Conservation (phyloP, 2,113 vertebrate species). For the Butorides virescens region DNA sequence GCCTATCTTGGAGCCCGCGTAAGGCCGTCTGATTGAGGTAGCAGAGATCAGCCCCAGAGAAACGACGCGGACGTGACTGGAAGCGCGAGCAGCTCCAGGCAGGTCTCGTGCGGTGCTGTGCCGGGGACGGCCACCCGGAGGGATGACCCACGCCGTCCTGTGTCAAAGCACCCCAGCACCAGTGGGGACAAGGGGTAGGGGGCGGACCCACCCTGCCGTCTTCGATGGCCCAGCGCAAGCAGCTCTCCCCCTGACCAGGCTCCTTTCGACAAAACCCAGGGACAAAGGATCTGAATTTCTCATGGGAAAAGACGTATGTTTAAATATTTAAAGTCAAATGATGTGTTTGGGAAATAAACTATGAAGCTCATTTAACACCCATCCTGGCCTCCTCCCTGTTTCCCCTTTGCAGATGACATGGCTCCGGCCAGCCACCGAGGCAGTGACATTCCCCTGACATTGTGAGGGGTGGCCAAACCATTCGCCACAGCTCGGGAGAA, state of each 20-base stretch:
- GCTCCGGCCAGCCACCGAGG: background rate
- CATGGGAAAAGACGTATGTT: background rate
- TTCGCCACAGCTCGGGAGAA: background rate
- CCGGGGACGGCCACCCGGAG: rapidly evolving
- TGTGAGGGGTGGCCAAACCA: constrained; percentile 30
- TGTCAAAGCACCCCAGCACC: rapidly evolving
- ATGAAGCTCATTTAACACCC: background rate
- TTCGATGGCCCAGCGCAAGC: rapidly evolving
- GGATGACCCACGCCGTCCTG: rapidly evolving
- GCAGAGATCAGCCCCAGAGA: background rate
- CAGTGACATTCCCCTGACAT: constrained; percentile 37
- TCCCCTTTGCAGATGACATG: background rate
- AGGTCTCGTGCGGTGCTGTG: rapidly evolving
- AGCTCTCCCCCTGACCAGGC: background rate
- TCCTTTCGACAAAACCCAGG: background rate
- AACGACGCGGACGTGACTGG: background rate
- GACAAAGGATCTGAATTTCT: background rate
- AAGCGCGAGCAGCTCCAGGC: background rate
- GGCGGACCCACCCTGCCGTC: background rate
- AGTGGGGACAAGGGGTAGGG: background rate
- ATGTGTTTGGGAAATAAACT: background rate
- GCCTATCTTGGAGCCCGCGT: background rate
- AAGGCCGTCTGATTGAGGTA: background rate
- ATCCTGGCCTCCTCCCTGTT: background rate
- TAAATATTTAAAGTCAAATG: background rate